These are phyloP conservation scores for Alethe diademata DNA, from an alignment of 2,113 vertebrate genomes.

Conservation along the genomic window DNA sequence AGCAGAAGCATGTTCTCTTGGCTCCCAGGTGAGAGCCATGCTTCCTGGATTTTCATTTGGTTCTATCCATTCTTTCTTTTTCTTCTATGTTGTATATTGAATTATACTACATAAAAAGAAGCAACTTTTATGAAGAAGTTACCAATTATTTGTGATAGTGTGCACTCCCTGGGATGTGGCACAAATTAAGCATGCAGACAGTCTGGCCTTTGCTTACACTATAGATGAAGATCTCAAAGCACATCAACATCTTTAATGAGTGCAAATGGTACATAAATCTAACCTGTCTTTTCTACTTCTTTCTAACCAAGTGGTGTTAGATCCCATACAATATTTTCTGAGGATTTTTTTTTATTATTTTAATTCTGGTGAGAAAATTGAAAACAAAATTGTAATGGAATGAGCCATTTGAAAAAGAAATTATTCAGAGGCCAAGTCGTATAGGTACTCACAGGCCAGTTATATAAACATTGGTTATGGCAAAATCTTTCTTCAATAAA, in stretches of 20 bases:
- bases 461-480: not conserved
- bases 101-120: not conserved
- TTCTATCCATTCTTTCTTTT: not conserved
- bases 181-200: not conserved
- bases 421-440: not conserved
- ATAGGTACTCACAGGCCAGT: not conserved
- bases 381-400: not conserved
- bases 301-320: not conserved
- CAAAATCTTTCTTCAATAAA: not conserved
- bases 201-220: not conserved
- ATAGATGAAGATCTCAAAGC: not conserved
- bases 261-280: not conserved
- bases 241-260: not conserved
- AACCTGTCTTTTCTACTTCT: not conserved
- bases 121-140: not conserved
- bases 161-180: not conserved
- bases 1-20: not conserved
- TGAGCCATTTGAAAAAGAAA: not conserved
- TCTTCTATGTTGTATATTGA: not conserved
- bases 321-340: not conserved
- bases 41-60: not conserved
- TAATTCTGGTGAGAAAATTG: not conserved
- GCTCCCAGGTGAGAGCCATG: not conserved
- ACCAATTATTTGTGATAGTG: not conserved
- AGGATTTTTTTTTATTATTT: not conserved